Evolutionary conservation across 2,797 vertebrate genomes (phyloP).

Genomic region (Columba guinea): DNA sequence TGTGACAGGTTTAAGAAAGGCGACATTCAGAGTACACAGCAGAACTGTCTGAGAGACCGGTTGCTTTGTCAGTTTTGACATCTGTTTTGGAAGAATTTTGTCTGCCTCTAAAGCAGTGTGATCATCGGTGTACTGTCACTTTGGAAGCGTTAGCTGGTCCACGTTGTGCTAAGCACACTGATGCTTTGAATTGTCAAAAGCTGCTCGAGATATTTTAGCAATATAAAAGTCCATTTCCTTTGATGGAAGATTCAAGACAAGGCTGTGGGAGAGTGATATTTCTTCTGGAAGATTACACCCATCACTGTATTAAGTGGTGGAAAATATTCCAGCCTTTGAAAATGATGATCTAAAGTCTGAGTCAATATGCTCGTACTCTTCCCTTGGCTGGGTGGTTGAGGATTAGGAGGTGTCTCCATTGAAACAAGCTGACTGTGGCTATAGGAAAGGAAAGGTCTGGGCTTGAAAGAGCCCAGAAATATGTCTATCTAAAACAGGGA

Average conservation of each 20-base stretch:
- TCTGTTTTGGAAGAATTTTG: conserved; percentile 20
- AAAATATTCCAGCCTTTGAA: conserved; percentile 37
- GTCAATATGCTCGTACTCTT: background rate
- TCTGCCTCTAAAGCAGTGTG: conserved; percentile 7
- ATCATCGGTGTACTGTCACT: conserved; percentile 6
- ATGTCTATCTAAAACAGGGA: background rate
- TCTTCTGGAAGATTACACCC: conserved; percentile 53
- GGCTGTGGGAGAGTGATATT: background rate
- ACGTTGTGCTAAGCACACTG: background rate
- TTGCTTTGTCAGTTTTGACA: conserved; percentile 8
- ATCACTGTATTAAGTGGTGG: conserved; percentile 40
- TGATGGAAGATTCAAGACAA: conserved; percentile 7
- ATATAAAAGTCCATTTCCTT: conserved; percentile 3
- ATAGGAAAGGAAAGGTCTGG: background rate
- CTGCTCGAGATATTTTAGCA: conserved; percentile 28
- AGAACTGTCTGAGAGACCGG: background rate
- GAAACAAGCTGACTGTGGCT: background rate
- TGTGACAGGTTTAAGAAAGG: background rate
- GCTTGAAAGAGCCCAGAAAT: background rate
- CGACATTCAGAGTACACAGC: background rate
- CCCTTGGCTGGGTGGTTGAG: background rate
- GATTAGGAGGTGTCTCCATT: background rate
- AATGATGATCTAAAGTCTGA: conserved; percentile 34
- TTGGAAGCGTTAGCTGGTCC: conserved; percentile 24
- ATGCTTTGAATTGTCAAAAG: conserved; percentile 38